Conservation (phyloP, 2,888 invertebrate species). For the Tethea ocularis region DNA sequence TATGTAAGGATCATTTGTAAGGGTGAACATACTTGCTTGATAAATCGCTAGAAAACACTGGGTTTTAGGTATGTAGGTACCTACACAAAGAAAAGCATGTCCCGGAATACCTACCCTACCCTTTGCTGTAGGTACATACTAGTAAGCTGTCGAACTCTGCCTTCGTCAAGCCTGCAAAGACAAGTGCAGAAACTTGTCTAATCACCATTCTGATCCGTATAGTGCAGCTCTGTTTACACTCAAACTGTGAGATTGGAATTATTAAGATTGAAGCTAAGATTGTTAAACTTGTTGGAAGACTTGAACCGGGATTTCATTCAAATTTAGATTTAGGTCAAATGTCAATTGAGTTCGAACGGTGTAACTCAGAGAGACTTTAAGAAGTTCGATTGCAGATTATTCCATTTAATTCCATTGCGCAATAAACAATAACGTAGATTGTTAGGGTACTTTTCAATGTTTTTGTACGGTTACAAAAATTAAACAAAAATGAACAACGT, state of each 20-base stretch:
- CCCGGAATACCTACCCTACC: too few species aligned
- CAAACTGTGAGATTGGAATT: slow-evolving; percentile 71
- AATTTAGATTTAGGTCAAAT: slow-evolving; percentile 78
- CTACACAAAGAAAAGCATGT: too few species aligned
- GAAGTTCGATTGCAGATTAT: slow-evolving; percentile 64
- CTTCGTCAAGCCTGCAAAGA: slow-evolving; percentile 28
- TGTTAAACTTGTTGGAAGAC: slow-evolving; percentile 70
- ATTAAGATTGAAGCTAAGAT: slow-evolving; percentile 75
- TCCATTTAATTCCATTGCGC: slow-evolving; percentile 40
- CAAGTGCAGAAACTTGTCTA: slow-evolving; percentile 66
- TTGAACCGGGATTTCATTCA: slow-evolving; percentile 66
- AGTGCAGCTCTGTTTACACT: slow-evolving; percentile 73
- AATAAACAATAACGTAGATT: slow-evolving; percentile 11
- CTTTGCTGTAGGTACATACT: too few species aligned
- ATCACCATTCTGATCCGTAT: slow-evolving; percentile 65
- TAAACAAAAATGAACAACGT: too few species aligned
- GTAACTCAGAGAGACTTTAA: slow-evolving; percentile 69
- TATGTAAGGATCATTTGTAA: too few species aligned
- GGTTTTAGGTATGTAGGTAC: too few species aligned
- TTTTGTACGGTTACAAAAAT: too few species aligned
- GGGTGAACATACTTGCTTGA: too few species aligned
- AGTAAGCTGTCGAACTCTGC: slow-evolving; percentile 29
- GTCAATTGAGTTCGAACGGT: slow-evolving; percentile 71
- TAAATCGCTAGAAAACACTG: too few species aligned
- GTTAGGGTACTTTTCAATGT: too few species aligned